These are phyloP conservation scores for Panopea generosa DNA, from an alignment of 2,888 invertebrate species.

Conservation along the genomic window DNA sequence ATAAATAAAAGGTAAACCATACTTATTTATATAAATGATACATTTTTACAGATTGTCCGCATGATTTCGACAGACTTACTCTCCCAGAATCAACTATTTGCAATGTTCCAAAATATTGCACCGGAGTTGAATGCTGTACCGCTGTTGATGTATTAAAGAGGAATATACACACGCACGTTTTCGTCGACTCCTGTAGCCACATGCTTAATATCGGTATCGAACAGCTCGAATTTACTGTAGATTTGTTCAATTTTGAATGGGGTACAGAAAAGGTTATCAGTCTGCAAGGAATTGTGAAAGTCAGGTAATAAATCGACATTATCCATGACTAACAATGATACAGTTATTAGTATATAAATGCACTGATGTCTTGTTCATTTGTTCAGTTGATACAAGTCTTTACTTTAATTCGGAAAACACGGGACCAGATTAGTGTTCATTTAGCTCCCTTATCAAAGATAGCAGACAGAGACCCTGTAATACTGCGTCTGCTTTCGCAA, in stretches of 20 bases:
- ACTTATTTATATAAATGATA: too few species aligned
- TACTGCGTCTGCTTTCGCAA: too few species aligned
- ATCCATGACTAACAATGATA: too few species aligned
- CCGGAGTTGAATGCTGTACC: constrained; percentile 70
- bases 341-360: too few species aligned
- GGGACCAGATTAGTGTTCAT: too few species aligned
- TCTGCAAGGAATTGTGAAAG: constrained; percentile 2
- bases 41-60: constrained; percentile 6
- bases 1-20: too few species aligned
- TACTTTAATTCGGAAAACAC: too few species aligned
- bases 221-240: constrained; percentile 32
- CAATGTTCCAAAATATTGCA: constrained; percentile 62
- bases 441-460: too few species aligned
- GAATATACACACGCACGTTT: constrained; percentile 1
- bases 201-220: constrained; percentile 39
- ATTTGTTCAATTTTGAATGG: constrained; percentile 38
- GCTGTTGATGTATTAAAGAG: constrained; percentile 16
- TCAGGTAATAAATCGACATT: background rate
- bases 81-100: constrained; percentile 30
- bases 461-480: too few species aligned
- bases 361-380: too few species aligned
- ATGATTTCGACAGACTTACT: background rate
- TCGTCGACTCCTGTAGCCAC: constrained; percentile 30
- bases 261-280: constrained; percentile 20
- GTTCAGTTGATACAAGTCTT: too few species aligned